phyloP scores from a whole-genome alignment of 2,888 invertebrate genomes.

The Cheilosia vernalis region DNA sequence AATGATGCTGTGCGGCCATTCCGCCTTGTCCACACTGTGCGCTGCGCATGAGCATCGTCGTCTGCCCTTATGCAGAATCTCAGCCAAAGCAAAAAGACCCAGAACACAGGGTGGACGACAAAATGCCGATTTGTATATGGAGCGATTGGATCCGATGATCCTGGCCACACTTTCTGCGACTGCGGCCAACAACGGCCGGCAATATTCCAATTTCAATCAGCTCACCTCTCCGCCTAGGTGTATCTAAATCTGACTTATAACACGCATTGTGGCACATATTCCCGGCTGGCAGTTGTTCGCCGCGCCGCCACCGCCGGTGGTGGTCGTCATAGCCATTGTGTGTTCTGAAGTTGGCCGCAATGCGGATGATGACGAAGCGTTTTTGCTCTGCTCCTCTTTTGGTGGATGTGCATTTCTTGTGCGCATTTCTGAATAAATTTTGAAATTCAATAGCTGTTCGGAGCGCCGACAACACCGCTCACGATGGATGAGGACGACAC shows the following conservation, averaged over 20 bases:
- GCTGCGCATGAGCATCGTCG: conserved; percentile 21
- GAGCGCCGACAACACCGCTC: conserved; percentile 66
- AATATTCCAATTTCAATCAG: conserved; percentile 75
- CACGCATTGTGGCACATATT: conserved; percentile 75
- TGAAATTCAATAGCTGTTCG: conserved; percentile 72
- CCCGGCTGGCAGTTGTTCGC: conserved; percentile 29
- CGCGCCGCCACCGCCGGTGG: conserved; percentile 26
- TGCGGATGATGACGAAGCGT: conserved; percentile 54
- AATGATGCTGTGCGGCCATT: conserved; percentile 44
- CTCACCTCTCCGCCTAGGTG: conserved; percentile 73
- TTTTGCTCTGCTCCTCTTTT: conserved; percentile 34
- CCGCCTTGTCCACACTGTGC: conserved; percentile 41
- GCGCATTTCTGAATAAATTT: conserved; percentile 71
- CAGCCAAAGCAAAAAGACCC: conserved; percentile 17
- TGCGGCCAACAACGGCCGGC: conserved; percentile 43
- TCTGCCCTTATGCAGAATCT: conserved; percentile 68
- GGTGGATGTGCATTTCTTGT: conserved; percentile 44
- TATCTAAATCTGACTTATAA: conserved; percentile 76
- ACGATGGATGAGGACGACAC: not conserved
- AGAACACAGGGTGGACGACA: conserved; percentile 60
- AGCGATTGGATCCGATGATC: conserved; percentile 73
- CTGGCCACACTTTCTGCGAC: conserved; percentile 68
- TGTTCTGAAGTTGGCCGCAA: conserved; percentile 69
- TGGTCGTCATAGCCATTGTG: conserved; percentile 67
- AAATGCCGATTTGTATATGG: conserved; percentile 74